Conservation (phyloP, 2,113 vertebrate species). For the Hippolais icterina region DNA sequence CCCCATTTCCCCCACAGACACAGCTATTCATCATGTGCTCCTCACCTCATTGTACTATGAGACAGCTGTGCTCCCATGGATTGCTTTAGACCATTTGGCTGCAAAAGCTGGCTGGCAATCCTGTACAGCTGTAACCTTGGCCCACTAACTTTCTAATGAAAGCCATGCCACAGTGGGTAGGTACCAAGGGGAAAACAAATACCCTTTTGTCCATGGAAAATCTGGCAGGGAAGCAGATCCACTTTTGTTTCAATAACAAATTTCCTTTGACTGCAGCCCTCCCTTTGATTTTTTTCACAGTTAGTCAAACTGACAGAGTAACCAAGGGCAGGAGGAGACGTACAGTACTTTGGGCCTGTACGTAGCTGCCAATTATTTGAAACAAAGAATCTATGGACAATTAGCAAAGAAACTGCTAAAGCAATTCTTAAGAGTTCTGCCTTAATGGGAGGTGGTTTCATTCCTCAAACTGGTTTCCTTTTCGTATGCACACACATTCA, state of each 20-base stretch:
- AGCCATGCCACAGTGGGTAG: conserved; percentile 29
- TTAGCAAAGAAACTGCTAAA: not conserved
- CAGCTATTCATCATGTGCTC: not conserved
- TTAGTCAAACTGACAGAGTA: not conserved
- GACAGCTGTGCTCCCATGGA: conserved; percentile 26
- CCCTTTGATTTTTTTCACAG: not conserved
- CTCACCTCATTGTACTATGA: not conserved
- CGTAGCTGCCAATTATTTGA: not conserved
- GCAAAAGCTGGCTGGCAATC: conserved; percentile 32
- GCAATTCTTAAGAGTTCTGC: not conserved
- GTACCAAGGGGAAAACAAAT: conserved; percentile 42
- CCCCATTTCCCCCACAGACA: not conserved
- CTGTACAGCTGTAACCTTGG: conserved; percentile 43
- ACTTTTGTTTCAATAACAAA: conserved; percentile 42
- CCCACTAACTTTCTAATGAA: not conserved
- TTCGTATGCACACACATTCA: not conserved
- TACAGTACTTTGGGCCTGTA: not conserved
- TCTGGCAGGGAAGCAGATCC: not conserved
- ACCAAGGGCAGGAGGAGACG: not conserved
- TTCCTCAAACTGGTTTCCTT: not conserved
- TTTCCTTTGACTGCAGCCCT: not conserved
- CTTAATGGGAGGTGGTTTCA: not conserved
- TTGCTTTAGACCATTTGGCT: conserved; percentile 13
- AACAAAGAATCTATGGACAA: not conserved
- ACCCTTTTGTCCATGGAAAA: conserved; percentile 16